These are phyloP conservation scores for Petrocephalus schoutedeni DNA, from an alignment of 2,797 vertebrate genomes.

Conservation along the genomic window DNA sequence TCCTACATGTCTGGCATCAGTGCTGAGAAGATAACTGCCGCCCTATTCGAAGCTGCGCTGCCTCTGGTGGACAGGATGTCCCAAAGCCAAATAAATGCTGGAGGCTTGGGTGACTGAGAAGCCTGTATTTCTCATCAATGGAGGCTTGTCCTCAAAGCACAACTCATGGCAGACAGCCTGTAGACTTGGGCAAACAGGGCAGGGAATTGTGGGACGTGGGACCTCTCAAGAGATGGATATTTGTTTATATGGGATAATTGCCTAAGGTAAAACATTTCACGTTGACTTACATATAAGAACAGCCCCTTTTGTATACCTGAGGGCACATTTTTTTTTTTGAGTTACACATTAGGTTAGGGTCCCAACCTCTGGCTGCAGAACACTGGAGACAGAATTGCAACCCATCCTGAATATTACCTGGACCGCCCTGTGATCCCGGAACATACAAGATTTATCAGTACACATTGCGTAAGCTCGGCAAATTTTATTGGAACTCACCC, in stretches of 20 bases:
- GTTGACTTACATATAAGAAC: conserved; percentile 17
- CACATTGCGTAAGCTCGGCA: not conserved
- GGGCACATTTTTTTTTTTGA: not conserved
- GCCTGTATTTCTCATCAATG: conserved; percentile 33
- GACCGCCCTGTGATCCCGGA: not conserved
- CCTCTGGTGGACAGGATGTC: conserved; percentile 3
- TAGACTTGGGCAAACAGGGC: not conserved
- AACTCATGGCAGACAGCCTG: conserved; percentile 4
- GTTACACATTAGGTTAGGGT: not conserved
- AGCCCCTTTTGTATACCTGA: conserved; percentile 25
- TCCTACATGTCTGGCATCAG: not conserved
- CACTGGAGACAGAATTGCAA: not conserved
- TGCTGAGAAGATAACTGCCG: conserved; percentile 1
- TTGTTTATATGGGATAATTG: conserved; percentile 34
- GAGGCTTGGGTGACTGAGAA: conserved; percentile 16
- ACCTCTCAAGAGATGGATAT: conserved; percentile 12
- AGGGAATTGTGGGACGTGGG: not conserved
- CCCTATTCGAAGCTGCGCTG: not conserved
- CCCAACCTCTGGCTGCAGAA: not conserved
- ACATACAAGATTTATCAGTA: not conserved
- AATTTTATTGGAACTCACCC: not conserved
- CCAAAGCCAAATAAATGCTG: conserved; percentile 26
- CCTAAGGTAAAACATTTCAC: conserved; percentile 19
- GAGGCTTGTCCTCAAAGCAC: conserved; percentile 23
- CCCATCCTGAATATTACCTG: not conserved